Evolutionary conservation across 1,140 invertebrate genomes (phyloP), one percentile per base, ranked within the genome.

Genomic region (Calephelis nemesis): DNA sequence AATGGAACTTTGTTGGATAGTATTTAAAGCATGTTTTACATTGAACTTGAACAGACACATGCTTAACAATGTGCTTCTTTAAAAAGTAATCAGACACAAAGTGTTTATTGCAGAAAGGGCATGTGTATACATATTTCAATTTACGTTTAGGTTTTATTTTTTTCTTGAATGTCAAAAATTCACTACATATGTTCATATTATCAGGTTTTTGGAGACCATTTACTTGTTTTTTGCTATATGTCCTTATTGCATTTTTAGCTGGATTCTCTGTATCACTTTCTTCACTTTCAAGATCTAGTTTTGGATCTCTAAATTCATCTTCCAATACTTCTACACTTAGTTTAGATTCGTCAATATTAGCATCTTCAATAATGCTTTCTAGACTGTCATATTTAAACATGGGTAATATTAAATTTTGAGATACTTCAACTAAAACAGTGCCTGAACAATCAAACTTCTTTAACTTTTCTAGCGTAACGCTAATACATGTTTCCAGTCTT

Each of bases 31-130:
- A 91, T 7, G 71, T 58, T 48, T 70, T 74, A 47, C 88, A 91
- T 6, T 76, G 30, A 4, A 79, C 76, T 70, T 80, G 19, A 6
- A 58, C 15, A 11, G 39, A 54, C 6, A 54, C 9, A 39, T 58
- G 54, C 30, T 58, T 82, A 9, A 85, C 62, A 50, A 88, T 63
- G 49, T 91, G 88, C 60, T 83, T 81, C 49, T 82, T 82, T 5
- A 90, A 49, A 65, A 87, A 88, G 71, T 86, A 90, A 62, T 85
- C 82, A 4, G 87, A 83, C 7, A 90, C 78, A 19, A 91, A 91
- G 69, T 79, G 76, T 73, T 90, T 91, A 65, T 75, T 81, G 47
- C 88, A 91, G 4, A 86, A 58, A 0, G 84, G 84, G 64, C 88
- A 91, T 7, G 80, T 82, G 11, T 73, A 85, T 70, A 74, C 80